Evolutionary conservation across 2,888 invertebrate genomes (phyloP), one percentile per base, ranked within the genome.

Genomic region (Cotesia congregata): DNA sequence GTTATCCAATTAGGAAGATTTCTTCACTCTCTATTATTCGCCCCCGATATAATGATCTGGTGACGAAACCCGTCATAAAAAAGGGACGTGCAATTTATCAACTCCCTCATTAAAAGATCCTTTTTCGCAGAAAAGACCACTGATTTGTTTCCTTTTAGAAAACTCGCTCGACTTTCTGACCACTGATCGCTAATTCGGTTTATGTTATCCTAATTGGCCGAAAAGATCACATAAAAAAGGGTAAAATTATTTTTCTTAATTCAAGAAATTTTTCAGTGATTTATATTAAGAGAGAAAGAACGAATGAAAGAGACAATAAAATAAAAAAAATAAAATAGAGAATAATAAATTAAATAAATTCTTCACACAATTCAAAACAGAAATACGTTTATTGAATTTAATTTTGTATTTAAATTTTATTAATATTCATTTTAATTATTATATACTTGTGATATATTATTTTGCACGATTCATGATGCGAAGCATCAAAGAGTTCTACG

Each of bases 361-460:
- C 50, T 50, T 50, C 12, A 50, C 50, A 50, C 50, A 50, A 9
- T 50, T 50, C 50, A 50, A 50, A 50, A 50, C 50, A 7, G 50
- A 50, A 50, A 50, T 50, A 50, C 50, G 50, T 50, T 50, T 50
- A 50, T 50, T 50, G 50, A 50, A 50, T 50, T 50, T 50, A 50
- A 50, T 50, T 50, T 12, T 12, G 12, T 12, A 50, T 50, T 50
- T 50, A 50, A 50, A 50, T 50, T 50, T 50, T 50, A 50, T 50
- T 50, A 50, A 50, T 50, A 50, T 50, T 50, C 12, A 50, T 50
- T 50, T 50, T 50, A 50, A 50, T 50, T 50, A 50, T 50, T 50
- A 7, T 30, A 30, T 30, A 30, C 30, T 30, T 30, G 30, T 30
- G 30, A 30, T 30, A 30, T 30, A 30, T 30, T 30, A 30, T 30